phyloP scores from a whole-genome alignment of 1,140 invertebrate species.

The Plodia interpunctella region DNA sequence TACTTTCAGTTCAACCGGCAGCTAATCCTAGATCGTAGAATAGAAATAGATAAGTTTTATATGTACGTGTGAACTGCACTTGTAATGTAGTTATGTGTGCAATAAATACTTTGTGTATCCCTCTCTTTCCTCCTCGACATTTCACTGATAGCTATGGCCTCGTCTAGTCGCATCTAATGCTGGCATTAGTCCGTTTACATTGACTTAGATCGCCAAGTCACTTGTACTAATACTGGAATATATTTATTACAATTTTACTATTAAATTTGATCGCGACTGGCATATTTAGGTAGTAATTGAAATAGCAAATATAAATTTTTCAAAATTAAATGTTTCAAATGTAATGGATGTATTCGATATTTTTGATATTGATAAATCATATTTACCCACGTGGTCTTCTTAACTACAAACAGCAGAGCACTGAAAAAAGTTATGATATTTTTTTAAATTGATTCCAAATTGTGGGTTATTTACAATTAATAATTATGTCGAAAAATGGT shows the following conservation, averaged over 20 bases:
- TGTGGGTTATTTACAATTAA: conserved; percentile 22
- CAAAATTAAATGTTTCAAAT: too few relatives aligned
- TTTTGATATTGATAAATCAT: too few relatives aligned
- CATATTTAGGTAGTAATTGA: too few relatives aligned
- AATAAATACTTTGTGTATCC: conserved; percentile 71
- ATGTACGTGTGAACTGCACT: conserved; percentile 64
- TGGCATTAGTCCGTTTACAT: conserved; percentile 68
- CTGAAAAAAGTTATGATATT: too few relatives aligned
- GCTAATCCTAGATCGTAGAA: conserved; percentile 59
- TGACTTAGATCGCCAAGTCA: conserved; percentile 31
- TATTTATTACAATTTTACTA: too few relatives aligned
- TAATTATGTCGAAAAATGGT: conserved; percentile 21
- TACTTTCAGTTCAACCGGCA: conserved; percentile 38
- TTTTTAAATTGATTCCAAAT: conserved; percentile 10
- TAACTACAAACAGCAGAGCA: too few relatives aligned
- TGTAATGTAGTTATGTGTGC: conserved; percentile 63
- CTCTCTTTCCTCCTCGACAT: conserved; percentile 74
- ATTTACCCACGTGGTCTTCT: too few relatives aligned
- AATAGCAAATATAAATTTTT: too few relatives aligned
- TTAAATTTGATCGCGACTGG: too few relatives aligned
- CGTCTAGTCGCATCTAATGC: conserved; percentile 76
- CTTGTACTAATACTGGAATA: conserved; percentile 25
- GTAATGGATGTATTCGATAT: too few relatives aligned
- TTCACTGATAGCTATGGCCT: conserved; percentile 76
- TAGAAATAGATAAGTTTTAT: conserved; percentile 70